phyloP scores from a whole-genome alignment of 2,113 vertebrate genomes.

The Helogale parvula region DNA sequence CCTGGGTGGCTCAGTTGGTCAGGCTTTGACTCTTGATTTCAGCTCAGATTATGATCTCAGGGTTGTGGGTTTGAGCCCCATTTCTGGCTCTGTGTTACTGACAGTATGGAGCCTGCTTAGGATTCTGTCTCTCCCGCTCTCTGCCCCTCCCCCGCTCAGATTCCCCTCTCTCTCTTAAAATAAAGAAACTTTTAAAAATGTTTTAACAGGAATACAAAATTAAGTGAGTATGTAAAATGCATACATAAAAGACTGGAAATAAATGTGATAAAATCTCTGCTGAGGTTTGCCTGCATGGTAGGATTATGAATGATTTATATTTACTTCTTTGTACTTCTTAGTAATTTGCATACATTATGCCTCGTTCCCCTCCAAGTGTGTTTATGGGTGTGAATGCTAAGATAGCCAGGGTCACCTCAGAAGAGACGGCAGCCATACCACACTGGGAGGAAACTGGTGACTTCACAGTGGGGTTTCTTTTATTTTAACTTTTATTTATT shows the following conservation, averaged over 20 bases:
- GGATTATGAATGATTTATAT: background rate
- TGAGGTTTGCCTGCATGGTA: background rate
- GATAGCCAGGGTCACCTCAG: background rate
- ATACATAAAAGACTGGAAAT: background rate
- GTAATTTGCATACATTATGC: background rate
- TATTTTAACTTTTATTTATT: too few species aligned
- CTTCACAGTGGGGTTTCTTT: background rate
- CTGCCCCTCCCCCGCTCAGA: too few species aligned
- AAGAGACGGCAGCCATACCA: background rate
- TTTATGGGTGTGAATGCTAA: background rate
- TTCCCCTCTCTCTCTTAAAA: too few species aligned
- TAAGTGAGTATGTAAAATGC: background rate
- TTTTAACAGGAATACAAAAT: slow-evolving; percentile 33
- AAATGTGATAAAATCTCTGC: background rate
- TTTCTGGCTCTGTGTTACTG: too few species aligned
- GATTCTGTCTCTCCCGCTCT: too few species aligned
- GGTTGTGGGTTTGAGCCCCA: too few species aligned
- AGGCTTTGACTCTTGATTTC: too few species aligned
- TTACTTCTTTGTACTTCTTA: background rate
- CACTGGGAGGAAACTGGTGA: background rate
- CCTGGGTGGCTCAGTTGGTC: too few species aligned
- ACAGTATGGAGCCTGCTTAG: too few species aligned
- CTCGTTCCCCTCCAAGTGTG: background rate
- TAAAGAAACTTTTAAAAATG: background rate
- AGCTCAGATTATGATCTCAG: too few species aligned